A percentile compares a stretch with the other conserved stretches of the same genome.
phyloP scores from a whole-genome alignment of 2,113 vertebrate species.

The Marmota monax region DNA sequence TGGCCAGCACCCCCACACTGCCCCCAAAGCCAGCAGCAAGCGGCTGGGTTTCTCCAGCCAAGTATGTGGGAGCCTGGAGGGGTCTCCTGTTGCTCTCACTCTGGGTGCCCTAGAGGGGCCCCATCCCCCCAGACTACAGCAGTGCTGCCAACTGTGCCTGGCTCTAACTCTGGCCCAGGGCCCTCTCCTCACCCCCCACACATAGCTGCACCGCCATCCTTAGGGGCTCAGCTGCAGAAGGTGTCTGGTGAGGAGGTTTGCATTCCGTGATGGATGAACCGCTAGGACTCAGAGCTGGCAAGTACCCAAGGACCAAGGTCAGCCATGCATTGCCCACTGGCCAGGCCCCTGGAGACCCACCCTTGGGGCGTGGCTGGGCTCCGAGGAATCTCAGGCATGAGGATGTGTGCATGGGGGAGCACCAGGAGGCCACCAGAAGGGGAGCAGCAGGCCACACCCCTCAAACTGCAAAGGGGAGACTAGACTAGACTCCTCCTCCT shows the following conservation, averaged over 20 bases:
- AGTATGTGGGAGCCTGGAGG: background rate
- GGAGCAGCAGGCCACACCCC: background rate
- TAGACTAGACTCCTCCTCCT: background rate
- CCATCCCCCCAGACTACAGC: background rate
- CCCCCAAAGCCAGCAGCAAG: background rate
- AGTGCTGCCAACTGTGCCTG: background rate
- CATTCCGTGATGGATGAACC: background rate
- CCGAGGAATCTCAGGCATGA: constrained; percentile 73
- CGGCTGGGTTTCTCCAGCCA: background rate
- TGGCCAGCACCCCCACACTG: background rate
- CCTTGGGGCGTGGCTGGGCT: constrained; percentile 44
- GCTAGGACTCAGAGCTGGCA: constrained; percentile 18
- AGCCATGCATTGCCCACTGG: background rate
- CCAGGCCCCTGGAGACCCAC: constrained; percentile 53
- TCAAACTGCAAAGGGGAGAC: background rate
- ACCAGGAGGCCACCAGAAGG: background rate
- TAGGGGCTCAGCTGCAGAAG: background rate
- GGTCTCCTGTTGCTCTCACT: background rate
- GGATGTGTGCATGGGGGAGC: constrained; percentile 39
- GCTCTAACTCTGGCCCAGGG: no score
- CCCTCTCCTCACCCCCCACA: background rate
- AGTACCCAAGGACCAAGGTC: constrained; percentile 5
- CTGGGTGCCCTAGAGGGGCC: background rate
- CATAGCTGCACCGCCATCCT: background rate
- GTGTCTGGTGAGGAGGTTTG: background rate